Evolutionary conservation across 2,113 vertebrate genomes (phyloP).

Genomic region (Pangasianodon hypophthalmus): DNA sequence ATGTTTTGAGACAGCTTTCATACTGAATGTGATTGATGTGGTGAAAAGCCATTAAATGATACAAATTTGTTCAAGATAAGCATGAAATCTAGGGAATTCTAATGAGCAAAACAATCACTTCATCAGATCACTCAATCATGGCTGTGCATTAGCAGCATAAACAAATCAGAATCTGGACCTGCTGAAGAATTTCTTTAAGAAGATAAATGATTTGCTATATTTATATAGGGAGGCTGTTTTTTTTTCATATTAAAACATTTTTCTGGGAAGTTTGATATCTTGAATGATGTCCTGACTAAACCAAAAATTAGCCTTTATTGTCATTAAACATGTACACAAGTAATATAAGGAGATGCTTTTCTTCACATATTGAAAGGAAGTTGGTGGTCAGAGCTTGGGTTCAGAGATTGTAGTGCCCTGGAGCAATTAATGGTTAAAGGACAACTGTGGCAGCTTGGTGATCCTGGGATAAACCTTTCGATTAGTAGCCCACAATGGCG

Average conservation of each 20-base stretch:
- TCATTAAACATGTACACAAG: background rate
- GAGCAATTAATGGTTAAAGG: background rate
- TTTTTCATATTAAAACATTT: background rate
- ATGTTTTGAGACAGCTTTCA: background rate
- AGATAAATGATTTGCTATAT: background rate
- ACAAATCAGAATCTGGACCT: constrained; percentile 5
- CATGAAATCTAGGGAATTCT: constrained; percentile 9
- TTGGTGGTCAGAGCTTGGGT: background rate
- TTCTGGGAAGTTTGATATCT: background rate
- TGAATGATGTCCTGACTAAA: background rate
- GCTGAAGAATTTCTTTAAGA: background rate
- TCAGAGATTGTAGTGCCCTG: too few species aligned
- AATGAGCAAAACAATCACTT: constrained; percentile 24
- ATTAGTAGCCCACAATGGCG: background rate
- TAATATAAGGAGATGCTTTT: background rate
- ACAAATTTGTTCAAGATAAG: constrained; percentile 18
- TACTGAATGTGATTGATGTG: constrained; percentile 14
- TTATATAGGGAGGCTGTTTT: background rate
- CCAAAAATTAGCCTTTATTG: background rate
- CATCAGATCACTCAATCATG: constrained; percentile 32
- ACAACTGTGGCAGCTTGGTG: background rate
- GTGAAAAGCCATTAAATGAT: constrained; percentile 11
- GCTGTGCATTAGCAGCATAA: background rate
- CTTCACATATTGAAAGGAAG: background rate
- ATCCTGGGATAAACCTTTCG: background rate